phyloP scores from a whole-genome alignment of 2,888 invertebrate species.

The Harmothoe impar region DNA sequence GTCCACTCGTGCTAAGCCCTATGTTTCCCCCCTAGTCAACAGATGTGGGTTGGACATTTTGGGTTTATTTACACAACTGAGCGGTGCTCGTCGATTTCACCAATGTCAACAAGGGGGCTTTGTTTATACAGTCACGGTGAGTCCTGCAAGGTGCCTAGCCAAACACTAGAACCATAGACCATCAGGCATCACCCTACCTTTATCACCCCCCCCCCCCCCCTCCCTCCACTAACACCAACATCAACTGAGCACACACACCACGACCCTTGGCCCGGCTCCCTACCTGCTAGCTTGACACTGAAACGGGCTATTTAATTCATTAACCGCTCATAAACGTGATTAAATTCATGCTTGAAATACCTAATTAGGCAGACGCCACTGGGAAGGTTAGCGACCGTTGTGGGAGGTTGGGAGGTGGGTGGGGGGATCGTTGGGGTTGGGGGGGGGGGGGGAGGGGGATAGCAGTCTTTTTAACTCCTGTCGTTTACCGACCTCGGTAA shows the following conservation, averaged over 20 bases:
- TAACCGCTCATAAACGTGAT: slow-evolving; percentile 9
- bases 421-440: neutral
- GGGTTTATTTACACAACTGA: slow-evolving; percentile 41
- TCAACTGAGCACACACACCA: too few relatives aligned
- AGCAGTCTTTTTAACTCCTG: neutral
- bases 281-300: neutral
- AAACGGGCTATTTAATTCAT: slow-evolving; percentile 36
- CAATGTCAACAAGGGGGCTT: neutral
- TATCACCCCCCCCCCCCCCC: neutral
- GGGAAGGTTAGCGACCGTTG: neutral
- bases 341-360: slow-evolving; percentile 28
- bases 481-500: too few relatives aligned
- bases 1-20: neutral
- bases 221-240: neutral
- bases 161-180: neutral
- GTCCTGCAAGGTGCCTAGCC: slow-evolving; percentile 18
- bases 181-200: neutral
- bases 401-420: neutral
- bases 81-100: slow-evolving; percentile 10
- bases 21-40: slow-evolving; percentile 25
- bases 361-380: neutral
- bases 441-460: too few relatives aligned
- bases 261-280: too few relatives aligned
- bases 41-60: slow-evolving; percentile 12
- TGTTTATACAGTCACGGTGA: neutral